phyloP scores from a whole-genome alignment of 2,888 invertebrate genomes.

The Phragmatobia fuliginosa region DNA sequence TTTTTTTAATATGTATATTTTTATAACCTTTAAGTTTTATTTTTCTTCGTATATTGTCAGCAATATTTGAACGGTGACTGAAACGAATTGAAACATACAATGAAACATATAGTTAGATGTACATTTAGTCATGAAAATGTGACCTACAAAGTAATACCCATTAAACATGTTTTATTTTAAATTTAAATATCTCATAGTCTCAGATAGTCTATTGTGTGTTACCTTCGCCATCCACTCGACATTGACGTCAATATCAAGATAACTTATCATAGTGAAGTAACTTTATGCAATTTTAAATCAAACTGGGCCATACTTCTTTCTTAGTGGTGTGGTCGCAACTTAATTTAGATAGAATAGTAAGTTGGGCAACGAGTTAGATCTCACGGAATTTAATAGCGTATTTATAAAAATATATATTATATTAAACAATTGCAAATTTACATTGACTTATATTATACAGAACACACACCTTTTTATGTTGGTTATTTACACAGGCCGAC shows the following conservation, averaged over 20 bases:
- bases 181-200: neutral
- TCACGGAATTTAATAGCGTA: neutral
- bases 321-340: neutral
- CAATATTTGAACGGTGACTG: neutral
- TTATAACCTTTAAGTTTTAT: neutral
- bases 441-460: neutral
- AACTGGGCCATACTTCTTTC: slow-evolving; percentile 18
- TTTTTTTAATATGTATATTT: neutral
- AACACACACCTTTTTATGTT: too few species aligned
- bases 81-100: neutral
- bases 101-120: neutral
- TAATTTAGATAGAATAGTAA: neutral
- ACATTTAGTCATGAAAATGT: neutral
- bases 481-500: too few species aligned
- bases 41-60: neutral
- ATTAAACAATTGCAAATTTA: neutral
- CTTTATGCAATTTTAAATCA: slow-evolving; percentile 10
- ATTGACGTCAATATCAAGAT: slow-evolving; percentile 14
- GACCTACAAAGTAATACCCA: neutral
- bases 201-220: neutral
- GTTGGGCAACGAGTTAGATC: neutral
- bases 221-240: neutral
- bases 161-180: neutral
- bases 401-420: too few species aligned
- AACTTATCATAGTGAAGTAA: slow-evolving; percentile 15